These are phyloP conservation scores for Thyatira batis DNA, from an alignment of 2,888 invertebrate species.

Conservation along the genomic window DNA sequence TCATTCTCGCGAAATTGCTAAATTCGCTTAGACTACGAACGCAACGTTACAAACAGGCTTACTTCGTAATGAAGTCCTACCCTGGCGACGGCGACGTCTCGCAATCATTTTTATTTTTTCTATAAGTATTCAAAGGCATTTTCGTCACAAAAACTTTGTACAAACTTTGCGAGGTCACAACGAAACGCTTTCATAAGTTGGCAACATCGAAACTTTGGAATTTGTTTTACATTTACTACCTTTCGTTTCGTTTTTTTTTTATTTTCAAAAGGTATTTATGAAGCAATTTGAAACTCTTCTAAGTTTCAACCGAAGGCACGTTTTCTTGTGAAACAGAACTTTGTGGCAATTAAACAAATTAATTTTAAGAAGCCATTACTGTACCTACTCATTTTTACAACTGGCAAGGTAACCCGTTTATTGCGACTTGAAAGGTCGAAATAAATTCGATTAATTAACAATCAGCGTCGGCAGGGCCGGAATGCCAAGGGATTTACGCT, in stretches of 20 bases:
- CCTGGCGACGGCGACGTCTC: background rate
- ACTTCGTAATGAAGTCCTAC: background rate
- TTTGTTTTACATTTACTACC: slow-evolving; percentile 4
- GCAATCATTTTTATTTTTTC: background rate
- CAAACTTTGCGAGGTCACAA: background rate
- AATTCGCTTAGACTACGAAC: slow-evolving; percentile 18
- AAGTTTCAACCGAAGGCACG: slow-evolving; percentile 1
- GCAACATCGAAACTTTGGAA: background rate
- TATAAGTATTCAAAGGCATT: slow-evolving; percentile 13
- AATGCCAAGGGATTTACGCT: slow-evolving; percentile 19
- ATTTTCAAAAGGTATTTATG: slow-evolving; percentile 2
- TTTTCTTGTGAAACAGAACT: background rate
- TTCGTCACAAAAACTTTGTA: slow-evolving; percentile 12
- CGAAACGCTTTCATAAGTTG: slow-evolving; percentile 2
- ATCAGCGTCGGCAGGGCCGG: slow-evolving; percentile 19
- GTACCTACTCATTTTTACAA: slow-evolving; percentile 20
- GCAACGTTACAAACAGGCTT: background rate
- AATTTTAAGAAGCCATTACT: slow-evolving; percentile 25
- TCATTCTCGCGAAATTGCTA: slow-evolving; percentile 15
- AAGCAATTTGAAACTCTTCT: slow-evolving; percentile 6
- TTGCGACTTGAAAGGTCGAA: slow-evolving; percentile 19
- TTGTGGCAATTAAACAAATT: slow-evolving; percentile 10
- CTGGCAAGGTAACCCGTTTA: slow-evolving; percentile 19
- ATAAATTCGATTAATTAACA: slow-evolving; percentile 37
- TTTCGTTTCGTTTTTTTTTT: background rate